Conservation (phyloP, 1,140 invertebrate species). For the Nautilus pompilius region DNA sequence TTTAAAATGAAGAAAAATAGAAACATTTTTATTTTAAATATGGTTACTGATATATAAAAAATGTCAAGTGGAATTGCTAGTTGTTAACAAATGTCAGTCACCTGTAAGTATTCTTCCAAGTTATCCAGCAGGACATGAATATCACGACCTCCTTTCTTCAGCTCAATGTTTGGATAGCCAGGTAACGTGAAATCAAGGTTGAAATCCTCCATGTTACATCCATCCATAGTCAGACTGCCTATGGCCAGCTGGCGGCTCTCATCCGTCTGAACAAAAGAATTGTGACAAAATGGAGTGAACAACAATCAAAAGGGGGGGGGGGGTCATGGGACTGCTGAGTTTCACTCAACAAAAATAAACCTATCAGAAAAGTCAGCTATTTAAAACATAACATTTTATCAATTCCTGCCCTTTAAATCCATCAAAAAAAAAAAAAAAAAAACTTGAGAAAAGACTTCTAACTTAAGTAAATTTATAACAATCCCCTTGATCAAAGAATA, state of each 20-base stretch:
- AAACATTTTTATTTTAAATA: not conserved
- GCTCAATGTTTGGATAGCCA: constrained; percentile 86
- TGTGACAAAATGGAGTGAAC: not conserved
- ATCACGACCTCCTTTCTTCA: constrained; percentile 89
- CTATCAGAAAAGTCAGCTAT: too few relatives aligned
- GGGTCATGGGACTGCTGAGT: too few relatives aligned
- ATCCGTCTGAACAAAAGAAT: constrained; percentile 36
- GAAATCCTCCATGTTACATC: constrained; percentile 86
- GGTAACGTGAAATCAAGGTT: constrained; percentile 93
- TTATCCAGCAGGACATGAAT: constrained; percentile 88
- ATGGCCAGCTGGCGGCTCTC: constrained; percentile 60
- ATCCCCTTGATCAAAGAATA: too few relatives aligned
- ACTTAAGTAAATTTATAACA: too few relatives aligned
- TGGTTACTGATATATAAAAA: too few relatives aligned
- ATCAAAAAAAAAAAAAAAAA: too few relatives aligned
- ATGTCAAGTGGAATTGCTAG: too few relatives aligned
- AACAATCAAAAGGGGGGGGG: not conserved
- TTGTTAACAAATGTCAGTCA: too few relatives aligned
- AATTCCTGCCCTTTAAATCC: too few relatives aligned
- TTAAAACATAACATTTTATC: too few relatives aligned
- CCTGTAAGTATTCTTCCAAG: constrained; percentile 89
- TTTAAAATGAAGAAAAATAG: not conserved
- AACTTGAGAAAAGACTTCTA: too few relatives aligned
- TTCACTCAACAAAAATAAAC: too few relatives aligned
- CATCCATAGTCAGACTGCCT: constrained; percentile 74